These are phyloP conservation scores for Icerya purchasi DNA, from an alignment of 2,888 invertebrate species.

Conservation along the genomic window DNA sequence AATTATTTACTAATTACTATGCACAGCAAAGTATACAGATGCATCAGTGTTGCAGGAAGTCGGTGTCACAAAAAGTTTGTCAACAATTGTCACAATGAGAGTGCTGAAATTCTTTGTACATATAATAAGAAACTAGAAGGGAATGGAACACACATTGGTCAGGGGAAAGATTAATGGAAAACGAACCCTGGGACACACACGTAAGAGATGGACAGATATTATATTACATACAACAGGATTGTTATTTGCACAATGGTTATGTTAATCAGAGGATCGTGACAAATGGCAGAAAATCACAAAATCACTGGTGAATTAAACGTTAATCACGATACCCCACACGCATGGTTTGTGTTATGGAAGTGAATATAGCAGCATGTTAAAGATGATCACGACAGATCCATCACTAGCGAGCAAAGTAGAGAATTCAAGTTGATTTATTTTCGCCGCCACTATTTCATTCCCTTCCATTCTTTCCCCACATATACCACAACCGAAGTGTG, in stretches of 20 bases:
- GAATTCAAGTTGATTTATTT: no score
- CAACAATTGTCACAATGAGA: background rate
- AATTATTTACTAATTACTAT: no score
- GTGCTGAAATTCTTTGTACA: background rate
- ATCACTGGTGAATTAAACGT: background rate
- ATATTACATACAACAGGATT: background rate
- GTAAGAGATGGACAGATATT: background rate
- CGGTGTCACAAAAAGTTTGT: background rate
- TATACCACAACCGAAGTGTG: no score
- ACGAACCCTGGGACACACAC: background rate
- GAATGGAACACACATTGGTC: background rate
- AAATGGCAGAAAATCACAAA: background rate
- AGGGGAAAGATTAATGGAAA: background rate
- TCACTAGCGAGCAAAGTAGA: no score
- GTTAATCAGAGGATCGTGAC: background rate
- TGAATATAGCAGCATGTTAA: no score
- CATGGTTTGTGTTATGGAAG: no score
- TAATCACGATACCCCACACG: no score
- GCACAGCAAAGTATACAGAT: background rate
- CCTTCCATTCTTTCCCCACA: no score
- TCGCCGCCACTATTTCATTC: no score
- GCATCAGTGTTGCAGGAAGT: background rate
- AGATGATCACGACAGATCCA: no score
- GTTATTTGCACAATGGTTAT: background rate
- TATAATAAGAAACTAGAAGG: background rate